Conservation (phyloP, 1,140 invertebrate genomes). For the Oppia nitens region DNA sequence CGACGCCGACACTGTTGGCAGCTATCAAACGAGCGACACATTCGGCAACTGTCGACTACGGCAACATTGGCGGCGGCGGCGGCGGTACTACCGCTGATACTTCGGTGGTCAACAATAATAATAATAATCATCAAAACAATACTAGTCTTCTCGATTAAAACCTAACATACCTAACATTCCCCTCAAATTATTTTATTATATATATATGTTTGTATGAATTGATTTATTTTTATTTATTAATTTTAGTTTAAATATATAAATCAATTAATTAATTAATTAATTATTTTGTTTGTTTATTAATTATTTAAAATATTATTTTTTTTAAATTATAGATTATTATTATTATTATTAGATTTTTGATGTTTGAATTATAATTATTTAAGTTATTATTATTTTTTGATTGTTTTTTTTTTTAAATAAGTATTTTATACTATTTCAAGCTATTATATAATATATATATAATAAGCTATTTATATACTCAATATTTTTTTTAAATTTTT, state of each 20-base stretch:
- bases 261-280: no score
- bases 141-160: constrained; percentile 9
- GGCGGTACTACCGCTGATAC: not conserved
- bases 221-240: no score
- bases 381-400: not conserved
- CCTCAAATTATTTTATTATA: no score
- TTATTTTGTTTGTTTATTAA: no score
- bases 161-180: not conserved
- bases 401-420: not conserved
- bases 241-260: no score
- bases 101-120: not conserved
- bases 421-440: not conserved
- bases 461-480: constrained; percentile 7
- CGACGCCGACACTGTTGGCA: not conserved
- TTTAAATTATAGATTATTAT: no score
- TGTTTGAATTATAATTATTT: not conserved
- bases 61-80: not conserved
- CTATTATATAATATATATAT: not conserved
- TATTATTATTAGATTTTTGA: no score
- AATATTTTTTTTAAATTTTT: no score
- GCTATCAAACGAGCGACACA: not conserved
- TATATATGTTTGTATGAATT: no score
- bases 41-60: no score
- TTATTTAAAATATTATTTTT: no score
- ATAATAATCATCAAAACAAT: not conserved